Evolutionary conservation across 2,797 vertebrate species (phyloP).

Genomic region (Thripadectes ignobilis): DNA sequence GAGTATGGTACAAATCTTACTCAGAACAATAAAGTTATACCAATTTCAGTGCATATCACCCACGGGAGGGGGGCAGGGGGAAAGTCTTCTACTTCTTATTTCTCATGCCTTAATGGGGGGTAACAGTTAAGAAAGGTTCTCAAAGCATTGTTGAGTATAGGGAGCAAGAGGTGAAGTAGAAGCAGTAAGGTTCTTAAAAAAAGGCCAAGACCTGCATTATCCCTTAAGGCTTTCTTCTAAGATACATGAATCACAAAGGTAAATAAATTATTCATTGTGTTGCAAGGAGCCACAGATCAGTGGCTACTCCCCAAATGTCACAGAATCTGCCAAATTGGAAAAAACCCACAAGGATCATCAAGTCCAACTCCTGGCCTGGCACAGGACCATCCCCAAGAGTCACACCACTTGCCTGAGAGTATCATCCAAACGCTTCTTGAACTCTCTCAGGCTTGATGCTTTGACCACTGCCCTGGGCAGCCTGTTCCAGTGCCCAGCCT

Average conservation of each 20-base stretch:
- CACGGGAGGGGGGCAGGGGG: no score
- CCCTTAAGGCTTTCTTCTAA: background rate
- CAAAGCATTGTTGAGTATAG: background rate
- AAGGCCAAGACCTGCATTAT: background rate
- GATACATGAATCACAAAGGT: background rate
- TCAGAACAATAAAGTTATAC: background rate
- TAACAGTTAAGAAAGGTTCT: background rate
- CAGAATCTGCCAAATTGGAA: background rate
- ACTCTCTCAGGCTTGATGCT: background rate
- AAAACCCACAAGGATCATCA: no score
- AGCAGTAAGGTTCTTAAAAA: background rate
- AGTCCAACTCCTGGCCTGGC: background rate
- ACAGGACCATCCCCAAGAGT: background rate
- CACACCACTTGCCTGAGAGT: background rate
- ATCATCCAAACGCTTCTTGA: background rate
- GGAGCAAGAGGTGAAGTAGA: background rate
- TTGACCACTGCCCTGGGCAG: background rate
- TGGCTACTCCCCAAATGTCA: background rate
- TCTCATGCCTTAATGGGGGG: background rate
- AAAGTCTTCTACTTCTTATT: background rate
- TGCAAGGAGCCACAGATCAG: background rate
- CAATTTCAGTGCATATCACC: background rate
- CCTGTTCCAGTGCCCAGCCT: background rate
- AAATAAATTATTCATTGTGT: background rate
- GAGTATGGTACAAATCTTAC: background rate